Base-by-base conservation (phyloP, 30 jellyfish, hydroid and myxozoan genomes). In the Sanderia malayensis region DNA sequence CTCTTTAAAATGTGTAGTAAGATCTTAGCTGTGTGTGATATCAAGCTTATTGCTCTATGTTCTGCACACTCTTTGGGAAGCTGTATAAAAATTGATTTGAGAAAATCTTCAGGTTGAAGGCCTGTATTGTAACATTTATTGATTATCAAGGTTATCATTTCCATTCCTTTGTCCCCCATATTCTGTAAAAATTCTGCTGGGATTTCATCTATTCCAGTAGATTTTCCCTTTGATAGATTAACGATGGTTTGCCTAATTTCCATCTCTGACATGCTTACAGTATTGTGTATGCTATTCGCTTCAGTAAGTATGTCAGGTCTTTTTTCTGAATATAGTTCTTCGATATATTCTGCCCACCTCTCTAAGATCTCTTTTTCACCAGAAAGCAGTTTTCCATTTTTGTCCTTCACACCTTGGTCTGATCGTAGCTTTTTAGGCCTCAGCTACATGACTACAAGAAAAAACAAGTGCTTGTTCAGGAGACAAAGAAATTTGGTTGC, bases 321-420 rank as follows among this genome's bases (percentile, higher is more conserved):
- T 15, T 13, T 0, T 25, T 70, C 83, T 0, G 21, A 4, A 61
- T 70, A 70, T 53, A 44, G 55, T 70, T 70, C 83, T 13, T 30
- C 52, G 4, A 70, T 57, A 49, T 73, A 57, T 41, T 73, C 74
- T 59, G 32, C 75, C 85, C 85, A 49, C 45, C 85, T 70, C 20
- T 47, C 70, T 44, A 52, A 11, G 45, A 70, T 57, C 65, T 31
- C 21, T 26, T 57, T 41, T 22, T 58, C 55, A 30, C 17, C 45
- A 26, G 31, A 30, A 23, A 44, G 46, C 58, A 70, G 23, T 73
- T 53, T 6, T 57, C 19, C 17, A 10, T 26, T 30, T 0, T 32
- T 57, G 44, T 22, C 73, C 55, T 41, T 41, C 55, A 41, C 55
- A 41, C 55, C 55, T 41, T 41, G 55, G 11, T 41, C 55, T 41